Percentiles rank a stretch among this genome's conserved stretches.
Evolutionary conservation across 2,113 vertebrate species (phyloP).

Genomic region (Mormyrus iriodes): DNA sequence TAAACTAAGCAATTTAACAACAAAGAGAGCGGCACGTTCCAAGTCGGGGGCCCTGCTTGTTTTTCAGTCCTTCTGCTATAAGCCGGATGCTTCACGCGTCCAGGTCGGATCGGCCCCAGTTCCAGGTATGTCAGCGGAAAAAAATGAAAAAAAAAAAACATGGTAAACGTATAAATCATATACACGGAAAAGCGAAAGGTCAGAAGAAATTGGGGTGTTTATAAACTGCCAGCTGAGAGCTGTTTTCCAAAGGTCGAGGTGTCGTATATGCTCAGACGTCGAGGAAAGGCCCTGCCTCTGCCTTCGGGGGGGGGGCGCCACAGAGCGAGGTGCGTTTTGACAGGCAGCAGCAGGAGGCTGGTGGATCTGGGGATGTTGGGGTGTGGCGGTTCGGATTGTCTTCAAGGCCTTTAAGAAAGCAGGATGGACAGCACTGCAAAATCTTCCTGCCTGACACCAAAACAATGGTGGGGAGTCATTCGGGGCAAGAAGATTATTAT

Average conservation of each 20-base stretch:
- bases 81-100: background rate
- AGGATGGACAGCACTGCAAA: background rate
- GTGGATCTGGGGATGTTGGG: conserved; percentile 50
- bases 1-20: conserved; percentile 4
- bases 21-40: background rate
- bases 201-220: conserved; percentile 78
- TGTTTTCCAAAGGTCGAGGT: conserved; percentile 77
- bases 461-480: background rate
- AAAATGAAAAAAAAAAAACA: background rate
- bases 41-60: background rate
- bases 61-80: background rate
- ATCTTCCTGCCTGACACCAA: background rate
- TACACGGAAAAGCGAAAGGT: conserved; percentile 60
- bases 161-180: conserved; percentile 16
- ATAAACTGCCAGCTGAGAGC: conserved; percentile 76
- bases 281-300: conserved; percentile 57
- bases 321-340: conserved; percentile 70
- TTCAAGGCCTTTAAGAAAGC: background rate
- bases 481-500: too few species aligned
- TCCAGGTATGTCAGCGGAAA: conserved; percentile 63
- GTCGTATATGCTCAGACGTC: conserved; percentile 73
- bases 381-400: background rate
- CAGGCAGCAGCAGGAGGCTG: conserved; percentile 70
- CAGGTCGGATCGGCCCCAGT: conserved; percentile 42
- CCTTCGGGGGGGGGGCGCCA: conserved; percentile 56